Base-by-base conservation (phyloP, 2,113 vertebrate species). In the pig (Sus scrofa) region DNA sequence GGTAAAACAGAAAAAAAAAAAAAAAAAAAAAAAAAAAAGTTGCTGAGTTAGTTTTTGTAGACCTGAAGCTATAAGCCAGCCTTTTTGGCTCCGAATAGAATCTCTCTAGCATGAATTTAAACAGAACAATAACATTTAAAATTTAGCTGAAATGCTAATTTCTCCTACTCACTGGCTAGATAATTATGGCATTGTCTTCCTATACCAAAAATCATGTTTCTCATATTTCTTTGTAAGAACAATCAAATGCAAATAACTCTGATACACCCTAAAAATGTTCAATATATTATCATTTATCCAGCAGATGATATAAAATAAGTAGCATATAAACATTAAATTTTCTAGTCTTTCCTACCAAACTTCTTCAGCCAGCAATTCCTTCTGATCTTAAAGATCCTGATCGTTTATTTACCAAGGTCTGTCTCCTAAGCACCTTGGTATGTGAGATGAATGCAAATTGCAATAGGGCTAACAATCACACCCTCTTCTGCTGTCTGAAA, bases 381-480 rank as follows among this genome's bases (percentile, higher is more conserved):
- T 83, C 39, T 65, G 39, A 87, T 68, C 30, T 67, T 93, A 73
- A 88, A 37, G 67, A 74, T 93, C 75, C 92, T 60, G 73, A 86
- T 96, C 19, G 22, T 27, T 85, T 73, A 13, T 89, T 89, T 86
- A 32, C n/a, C n/a, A 39, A 18, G 3, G 2, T 77, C 60, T 95
- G 58, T 68, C 68, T 93, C 86, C 54, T 58, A 65, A 96, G 62
- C 84, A 83, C 74, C 63, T 88, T 52, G 34, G 24, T 50, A 20
- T 63, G 83, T 92, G 74, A 92, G 86, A 81, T 94, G 92, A 83
- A 89, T 77, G 74, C 54, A 67, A 86, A 85, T 70, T 27, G 7
- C 54, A 26, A 0, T 1, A 18, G n/a, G 32, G 10, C 54, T 52
- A 60, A 71, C 54, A 65, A 16, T 92, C 44, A 6, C 54, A 20